Base-by-base conservation (phyloP, 2,113 vertebrate species). In the Cyanoliseus patagonus region DNA sequence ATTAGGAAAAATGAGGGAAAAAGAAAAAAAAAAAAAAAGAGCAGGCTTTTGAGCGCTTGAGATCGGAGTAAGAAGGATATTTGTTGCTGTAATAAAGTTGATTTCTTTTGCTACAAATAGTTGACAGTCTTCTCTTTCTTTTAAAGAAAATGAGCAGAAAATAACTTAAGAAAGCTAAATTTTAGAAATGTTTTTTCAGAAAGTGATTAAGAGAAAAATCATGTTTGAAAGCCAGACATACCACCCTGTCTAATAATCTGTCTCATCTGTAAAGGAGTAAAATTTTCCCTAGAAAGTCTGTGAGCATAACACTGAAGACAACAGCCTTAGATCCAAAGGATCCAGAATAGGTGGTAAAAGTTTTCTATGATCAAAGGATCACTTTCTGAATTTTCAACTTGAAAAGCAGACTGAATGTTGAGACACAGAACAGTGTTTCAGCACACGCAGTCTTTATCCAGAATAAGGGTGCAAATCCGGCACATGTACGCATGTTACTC, bases 381-480 rank as follows among this genome's bases (percentile, higher is more conserved):
- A 10, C 1, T 42, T 84, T 81, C 19, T 27, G 16, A 81, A 2
- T 47, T 77, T 73, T 66, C 15, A 42, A 3, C 13, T 24, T 6
- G 2, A 25, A 87, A 70, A 8, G 3, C 3, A 47, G 44, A 67
- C 41, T 57, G n/a, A 47, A 67, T 63, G 15, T 27, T 66, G 10
- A 83, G 19, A 53, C 37, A 35, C 7, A 82, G 27, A 14, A 1
- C 5, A 47, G 4, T 16, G 9, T 57, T 94, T 57, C 17, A 68
- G 4, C 4, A 64, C 8, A 44, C 1, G 2, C 1, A 3, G 3
- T 7, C 20, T 35, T 55, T 17, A 61, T 20, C 27, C 53, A 7
- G 11, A 74, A 1, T 51, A 52, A 22, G 2, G 3, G 3, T 35
- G 10, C 6, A n/a, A 13, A 10, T 37, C 17, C 13, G 1, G 1